Base-by-base conservation (phyloP, 2,797 vertebrate species). In the Toxotes lorentzi region DNA sequence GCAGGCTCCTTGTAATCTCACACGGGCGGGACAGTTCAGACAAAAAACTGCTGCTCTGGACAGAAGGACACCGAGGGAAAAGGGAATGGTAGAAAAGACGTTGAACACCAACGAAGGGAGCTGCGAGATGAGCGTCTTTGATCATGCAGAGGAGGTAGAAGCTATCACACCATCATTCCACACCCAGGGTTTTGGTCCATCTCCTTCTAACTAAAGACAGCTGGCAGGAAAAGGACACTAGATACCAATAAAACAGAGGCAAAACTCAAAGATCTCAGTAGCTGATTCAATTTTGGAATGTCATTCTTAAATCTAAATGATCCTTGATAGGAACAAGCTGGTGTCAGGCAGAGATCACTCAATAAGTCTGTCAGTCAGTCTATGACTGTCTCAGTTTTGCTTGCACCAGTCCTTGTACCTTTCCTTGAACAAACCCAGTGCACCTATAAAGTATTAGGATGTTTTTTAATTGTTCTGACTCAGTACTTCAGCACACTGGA, bases 1-100 rank as follows among this genome's bases (percentile, higher is more conserved):
- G 70, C 88, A 83, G 78, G 84, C 81, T 92, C 93, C 90, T 93
- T 95, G 93, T 96, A 95, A 95, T 95, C 93, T 94, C 87, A 78
- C 73, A 80, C 21, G 60, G 90, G 91, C 6, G 84, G 89, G 86
- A 91, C 24, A 61, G 73, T 76, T 89, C 82, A 69, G 88, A 85
- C 79, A 82, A 79, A 91, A 86, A 85, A 81, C 51, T 81, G 68
- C 80, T 74, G 53, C 70, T 83, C 81, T 75, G 58, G 74, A 83
- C 79, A 78, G 79, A 73, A 53, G 48, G 81, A 83, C 73, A 91
- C 88, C 91, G 91, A 88, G 77, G 68, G 45, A 79, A 75, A 79
- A 64, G 58, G 53, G n/a, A 66, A 64, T 61, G 73, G 48, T 66
- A 69, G 79, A 81, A 83, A 78, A 68, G 60, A 86, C n/a, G 9